Evolutionary conservation across 2,888 invertebrate genomes (phyloP), one percentile per base, ranked within the genome.

Genomic region (Pterobdella sp.): DNA sequence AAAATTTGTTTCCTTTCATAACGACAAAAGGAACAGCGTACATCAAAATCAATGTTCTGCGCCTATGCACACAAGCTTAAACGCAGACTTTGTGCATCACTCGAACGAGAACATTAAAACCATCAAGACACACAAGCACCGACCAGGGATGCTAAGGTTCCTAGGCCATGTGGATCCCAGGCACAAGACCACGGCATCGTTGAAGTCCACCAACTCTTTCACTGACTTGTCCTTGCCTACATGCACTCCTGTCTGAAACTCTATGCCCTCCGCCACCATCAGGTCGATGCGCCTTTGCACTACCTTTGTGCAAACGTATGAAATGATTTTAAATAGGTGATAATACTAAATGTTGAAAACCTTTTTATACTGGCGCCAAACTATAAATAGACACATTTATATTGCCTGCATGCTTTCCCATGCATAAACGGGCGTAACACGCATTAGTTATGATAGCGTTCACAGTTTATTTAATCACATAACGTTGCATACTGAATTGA

Each of bases 91-190:
- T 18, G 18, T 42, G 10, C 42, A 42, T 18, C 42, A 42, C 18
- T 56, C 60, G n/a, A 56, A 56, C 60, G 52, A 69, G 29, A 69
- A 1, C 22, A 2, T 22, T 34, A 42, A 29, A n/a, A 69, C 22
- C 7, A 35, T 4, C 7, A 37, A 42, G 29, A 31, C n/a, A 29
- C 14, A 66, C 66, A 7, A 10, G 26, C n/a, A 66, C 68, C 26
- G 31, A 84, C 85, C 85, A 75, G 85, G 83, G 75, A 87, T 86
- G n/a, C 84, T 84, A 34, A 88, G 81, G 78, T 98, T 97, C 74
- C 98, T 88, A 0, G 97, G 96, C 91, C 94, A 94, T 0, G 97
- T 96, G 3, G 97, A 92, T 4, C 97, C 97, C 74, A 92, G 90
- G 81, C 93, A 92, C 18, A 98, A 85, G 0, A 96, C 87, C 7